These are phyloP conservation scores for Elachura formosa DNA, from an alignment of 2,113 vertebrate genomes.

Conservation along the genomic window DNA sequence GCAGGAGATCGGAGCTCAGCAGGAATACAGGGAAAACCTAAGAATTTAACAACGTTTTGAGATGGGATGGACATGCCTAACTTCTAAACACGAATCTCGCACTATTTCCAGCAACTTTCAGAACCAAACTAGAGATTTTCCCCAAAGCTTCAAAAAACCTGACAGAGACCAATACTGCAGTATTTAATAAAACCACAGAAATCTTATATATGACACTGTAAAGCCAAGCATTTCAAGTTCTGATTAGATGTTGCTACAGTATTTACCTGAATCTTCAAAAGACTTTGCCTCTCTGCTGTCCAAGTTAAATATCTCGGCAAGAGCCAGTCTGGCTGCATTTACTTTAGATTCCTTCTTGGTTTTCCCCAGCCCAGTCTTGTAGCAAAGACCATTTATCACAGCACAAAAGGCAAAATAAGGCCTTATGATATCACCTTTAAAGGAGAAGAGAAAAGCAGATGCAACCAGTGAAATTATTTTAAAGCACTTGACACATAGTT, in stretches of 20 bases:
- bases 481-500: not conserved
- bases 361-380: slow-evolving; percentile 85
- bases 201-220: not conserved
- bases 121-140: not conserved
- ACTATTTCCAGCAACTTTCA: not conserved
- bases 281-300: slow-evolving; percentile 39
- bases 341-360: slow-evolving; percentile 86
- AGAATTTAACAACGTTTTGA: not conserved
- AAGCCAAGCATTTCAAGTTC: not conserved
- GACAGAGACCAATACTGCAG: not conserved
- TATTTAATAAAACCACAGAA: not conserved
- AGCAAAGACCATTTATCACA: slow-evolving; percentile 83
- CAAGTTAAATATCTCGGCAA: slow-evolving; percentile 78
- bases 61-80: not conserved
- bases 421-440: slow-evolving; percentile 73
- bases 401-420: slow-evolving; percentile 91
- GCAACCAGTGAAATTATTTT: not conserved
- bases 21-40: slow-evolving; percentile 61
- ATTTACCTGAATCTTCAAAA: slow-evolving; percentile 70
- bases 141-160: not conserved
- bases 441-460: not conserved
- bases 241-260: not conserved
- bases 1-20: slow-evolving; percentile 48
- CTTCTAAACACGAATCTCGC: not conserved
- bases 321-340: slow-evolving; percentile 83